Evolutionary conservation across 2,888 invertebrate genomes (phyloP), one percentile per base, ranked within the genome.

Genomic region (Merodon equestris): DNA sequence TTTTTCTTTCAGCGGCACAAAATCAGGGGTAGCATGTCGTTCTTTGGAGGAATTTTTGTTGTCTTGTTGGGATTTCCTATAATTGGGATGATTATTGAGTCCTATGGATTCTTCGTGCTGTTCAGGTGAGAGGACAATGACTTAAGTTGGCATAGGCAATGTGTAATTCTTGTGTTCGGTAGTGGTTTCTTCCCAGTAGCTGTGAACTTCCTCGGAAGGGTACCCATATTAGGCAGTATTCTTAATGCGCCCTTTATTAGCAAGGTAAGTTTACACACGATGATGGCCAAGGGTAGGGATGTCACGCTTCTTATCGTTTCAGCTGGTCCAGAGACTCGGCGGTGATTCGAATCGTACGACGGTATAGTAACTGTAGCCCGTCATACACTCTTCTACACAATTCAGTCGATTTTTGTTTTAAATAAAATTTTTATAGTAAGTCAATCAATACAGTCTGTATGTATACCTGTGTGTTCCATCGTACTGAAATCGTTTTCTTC

Each of bases 1-100:
- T 99, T 99, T 89, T 99, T 99, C 91, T 99, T 99, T 89, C 99
- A 99, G 90, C 90, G 93, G 82, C 98, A 98, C 88, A 99, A 99
- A 91, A 90, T 96, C 58, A 97, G 95, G 91, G 98, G 96, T 0
- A 94, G 96, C 0, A 89, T 93, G 0, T 94, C 96, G 0, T 98
- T 98, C 90, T 95, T 98, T 86, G 96, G 96, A 12, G 99, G 99
- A 1, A 96, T 99, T 83, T 88, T 94, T 4, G 91, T 98, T 57
- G 98, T 99, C 19, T 91, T 99, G 10, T 88, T 98, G 38, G 99
- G 99, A 9, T 99, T 96, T 95, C 99, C 99, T 0, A 91, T 99
- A 83, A 90, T 98, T 67, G 99, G 99, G 75, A 99, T 99, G 96
- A 90, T 97, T 48, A 91, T 98, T 83, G 99, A 99, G 91, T 93